These are phyloP conservation scores for Hecatera dysodea DNA, from an alignment of 2,888 invertebrate genomes.

Conservation along the genomic window DNA sequence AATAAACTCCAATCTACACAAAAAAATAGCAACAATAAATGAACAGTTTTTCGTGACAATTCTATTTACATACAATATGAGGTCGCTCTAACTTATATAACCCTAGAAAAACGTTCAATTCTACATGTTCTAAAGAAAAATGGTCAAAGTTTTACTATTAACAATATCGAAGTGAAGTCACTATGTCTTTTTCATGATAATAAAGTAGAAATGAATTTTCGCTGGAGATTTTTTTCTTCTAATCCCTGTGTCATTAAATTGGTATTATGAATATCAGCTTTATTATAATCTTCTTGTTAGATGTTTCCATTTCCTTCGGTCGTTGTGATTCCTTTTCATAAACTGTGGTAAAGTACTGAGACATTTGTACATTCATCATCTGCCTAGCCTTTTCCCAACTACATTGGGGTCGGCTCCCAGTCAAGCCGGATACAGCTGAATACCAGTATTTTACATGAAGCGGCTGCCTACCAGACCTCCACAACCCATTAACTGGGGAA, in stretches of 20 bases:
- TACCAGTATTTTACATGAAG: too few relatives aligned
- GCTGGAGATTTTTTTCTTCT: conserved; percentile 57
- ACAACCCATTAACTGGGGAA: too few relatives aligned
- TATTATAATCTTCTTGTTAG: conserved; percentile 50
- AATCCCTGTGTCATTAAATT: conserved; percentile 65
- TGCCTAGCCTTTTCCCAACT: too few relatives aligned
- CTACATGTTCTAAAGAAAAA: conserved; percentile 71
- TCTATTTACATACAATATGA: conserved; percentile 47
- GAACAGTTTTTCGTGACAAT: conserved; percentile 48
- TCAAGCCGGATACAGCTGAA: too few relatives aligned
- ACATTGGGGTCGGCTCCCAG: too few relatives aligned
- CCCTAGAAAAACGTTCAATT: conserved; percentile 74
- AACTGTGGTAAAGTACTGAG: not conserved
- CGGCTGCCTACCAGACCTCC: too few relatives aligned
- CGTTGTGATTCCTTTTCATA: conserved; percentile 12
- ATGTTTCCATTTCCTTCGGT: conserved; percentile 17
- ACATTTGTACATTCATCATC: too few relatives aligned
- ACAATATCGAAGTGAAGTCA: conserved; percentile 70
- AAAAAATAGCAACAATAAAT: not conserved
- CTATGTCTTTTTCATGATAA: conserved; percentile 66
- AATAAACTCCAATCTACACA: conserved; percentile 12
- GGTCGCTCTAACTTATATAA: conserved; percentile 69
- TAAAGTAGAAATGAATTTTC: conserved; percentile 56
- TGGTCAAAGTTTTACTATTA: conserved; percentile 73
- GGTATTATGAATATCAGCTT: conserved; percentile 68